Evolutionary conservation across 2,113 vertebrate genomes (phyloP).

Genomic region (Fulica atra): DNA sequence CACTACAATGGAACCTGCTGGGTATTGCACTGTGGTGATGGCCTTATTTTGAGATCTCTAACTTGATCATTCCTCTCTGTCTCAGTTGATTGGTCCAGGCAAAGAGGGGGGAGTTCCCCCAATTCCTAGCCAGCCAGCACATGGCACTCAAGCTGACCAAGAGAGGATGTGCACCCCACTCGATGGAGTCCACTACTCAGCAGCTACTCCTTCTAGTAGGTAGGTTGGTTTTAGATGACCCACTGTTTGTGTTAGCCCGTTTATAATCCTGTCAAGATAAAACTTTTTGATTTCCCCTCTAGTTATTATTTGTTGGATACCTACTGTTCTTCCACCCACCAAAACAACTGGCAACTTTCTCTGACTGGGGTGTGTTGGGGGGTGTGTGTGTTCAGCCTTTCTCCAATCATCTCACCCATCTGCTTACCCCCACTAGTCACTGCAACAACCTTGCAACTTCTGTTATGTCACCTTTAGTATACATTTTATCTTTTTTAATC

Average conservation of each 20-base stretch:
- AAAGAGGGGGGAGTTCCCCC: constrained; percentile 88
- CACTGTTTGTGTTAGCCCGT: background rate
- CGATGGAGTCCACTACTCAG: constrained; percentile 75
- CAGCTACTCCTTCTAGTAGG: constrained; percentile 83
- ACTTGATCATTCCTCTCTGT: background rate
- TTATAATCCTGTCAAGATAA: background rate
- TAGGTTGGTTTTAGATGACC: constrained; percentile 43
- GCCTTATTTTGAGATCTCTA: background rate
- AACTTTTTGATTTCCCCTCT: background rate
- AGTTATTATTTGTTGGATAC: background rate
- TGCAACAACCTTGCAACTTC: background rate
- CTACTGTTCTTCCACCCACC: background rate
- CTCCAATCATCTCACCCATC: background rate
- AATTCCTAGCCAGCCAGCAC: constrained; percentile 80
- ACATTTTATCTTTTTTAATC: background rate
- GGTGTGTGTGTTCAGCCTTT: background rate
- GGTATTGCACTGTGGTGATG: background rate
- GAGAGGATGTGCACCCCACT: constrained; percentile 77
- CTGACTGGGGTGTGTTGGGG: no score
- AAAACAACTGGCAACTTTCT: background rate
- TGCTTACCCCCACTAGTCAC: background rate
- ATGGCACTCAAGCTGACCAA: constrained; percentile 84
- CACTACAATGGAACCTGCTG: background rate
- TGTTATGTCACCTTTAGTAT: background rate
- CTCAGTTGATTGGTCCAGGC: constrained; percentile 82